phyloP scores from a whole-genome alignment of 2,113 vertebrate species.

The Prunella himalayana region DNA sequence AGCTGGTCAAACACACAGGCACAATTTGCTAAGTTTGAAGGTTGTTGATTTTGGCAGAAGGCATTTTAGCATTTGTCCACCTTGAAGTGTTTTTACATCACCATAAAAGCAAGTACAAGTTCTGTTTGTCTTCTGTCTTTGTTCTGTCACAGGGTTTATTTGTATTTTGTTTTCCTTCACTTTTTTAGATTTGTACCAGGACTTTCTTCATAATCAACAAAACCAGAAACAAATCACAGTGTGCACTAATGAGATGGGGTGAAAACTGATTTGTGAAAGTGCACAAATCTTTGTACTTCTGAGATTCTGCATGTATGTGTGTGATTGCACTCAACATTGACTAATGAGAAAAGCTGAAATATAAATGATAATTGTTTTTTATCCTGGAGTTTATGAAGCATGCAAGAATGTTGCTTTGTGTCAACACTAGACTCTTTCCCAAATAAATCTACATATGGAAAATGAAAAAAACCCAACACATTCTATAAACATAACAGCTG shows the following conservation, averaged over 20 bases:
- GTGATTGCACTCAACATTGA: neutral
- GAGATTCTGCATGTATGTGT: neutral
- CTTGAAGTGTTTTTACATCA: neutral
- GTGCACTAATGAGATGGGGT: neutral
- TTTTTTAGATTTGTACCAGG: too few species aligned
- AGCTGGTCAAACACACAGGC: neutral
- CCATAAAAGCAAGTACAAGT: neutral
- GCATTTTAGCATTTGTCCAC: neutral
- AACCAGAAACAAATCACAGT: neutral
- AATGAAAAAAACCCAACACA: neutral
- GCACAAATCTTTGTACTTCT: neutral
- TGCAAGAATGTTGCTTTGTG: neutral
- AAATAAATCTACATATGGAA: neutral
- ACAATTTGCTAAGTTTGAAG: neutral
- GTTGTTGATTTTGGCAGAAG: conserved; percentile 16
- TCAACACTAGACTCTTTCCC: neutral
- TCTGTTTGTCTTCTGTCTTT: neutral
- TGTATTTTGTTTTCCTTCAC: too few species aligned
- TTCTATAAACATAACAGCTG: neutral
- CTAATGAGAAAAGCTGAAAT: conserved; percentile 4
- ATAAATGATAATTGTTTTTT: neutral
- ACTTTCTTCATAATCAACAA: neutral
- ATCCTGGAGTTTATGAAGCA: neutral
- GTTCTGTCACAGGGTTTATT: neutral
- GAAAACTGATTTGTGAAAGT: neutral